Percentiles rank a stretch among this genome's conserved stretches.
phyloP scores from a whole-genome alignment of 2,888 invertebrate genomes.

The Uloborus plumipes region DNA sequence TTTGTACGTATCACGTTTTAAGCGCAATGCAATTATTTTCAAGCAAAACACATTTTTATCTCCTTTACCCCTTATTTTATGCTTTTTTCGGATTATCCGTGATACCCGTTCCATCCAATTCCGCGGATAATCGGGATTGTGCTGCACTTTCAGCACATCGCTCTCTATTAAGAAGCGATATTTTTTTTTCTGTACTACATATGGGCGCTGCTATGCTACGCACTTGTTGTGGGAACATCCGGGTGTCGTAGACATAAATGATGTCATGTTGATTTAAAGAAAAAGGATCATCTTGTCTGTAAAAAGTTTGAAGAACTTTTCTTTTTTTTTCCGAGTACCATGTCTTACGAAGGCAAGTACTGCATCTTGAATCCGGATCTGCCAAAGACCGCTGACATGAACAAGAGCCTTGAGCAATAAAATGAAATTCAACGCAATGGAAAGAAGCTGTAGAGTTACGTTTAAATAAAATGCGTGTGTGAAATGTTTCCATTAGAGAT shows the following conservation, averaged over 20 bases:
- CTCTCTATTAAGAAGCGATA: too few relatives aligned
- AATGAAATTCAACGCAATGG: neutral
- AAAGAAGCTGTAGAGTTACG: conserved; percentile 11
- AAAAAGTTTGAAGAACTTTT: conserved; percentile 16
- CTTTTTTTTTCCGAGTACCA: neutral
- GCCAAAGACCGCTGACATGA: conserved; percentile 16
- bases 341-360: too few relatives aligned
- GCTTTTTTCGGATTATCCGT: too few relatives aligned
- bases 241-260: conserved; percentile 25
- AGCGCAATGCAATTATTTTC: too few relatives aligned
- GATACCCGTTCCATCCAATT: too few relatives aligned
- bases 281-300: conserved; percentile 21
- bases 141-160: too few relatives aligned
- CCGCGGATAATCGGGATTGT: too few relatives aligned
- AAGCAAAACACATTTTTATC: too few relatives aligned
- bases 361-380: conserved; percentile 24
- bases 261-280: conserved; percentile 41
- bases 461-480: neutral
- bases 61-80: too few relatives aligned
- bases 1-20: too few relatives aligned
- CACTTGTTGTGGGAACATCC: conserved; percentile 46
- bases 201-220: conserved; percentile 3
- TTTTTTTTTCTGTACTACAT: neutral
- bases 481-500: neutral
- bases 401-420: neutral